Percentiles rank a stretch among this genome's conserved stretches.
phyloP scores from a whole-genome alignment of 2,888 invertebrate genomes.

The Eilema griseolum region DNA sequence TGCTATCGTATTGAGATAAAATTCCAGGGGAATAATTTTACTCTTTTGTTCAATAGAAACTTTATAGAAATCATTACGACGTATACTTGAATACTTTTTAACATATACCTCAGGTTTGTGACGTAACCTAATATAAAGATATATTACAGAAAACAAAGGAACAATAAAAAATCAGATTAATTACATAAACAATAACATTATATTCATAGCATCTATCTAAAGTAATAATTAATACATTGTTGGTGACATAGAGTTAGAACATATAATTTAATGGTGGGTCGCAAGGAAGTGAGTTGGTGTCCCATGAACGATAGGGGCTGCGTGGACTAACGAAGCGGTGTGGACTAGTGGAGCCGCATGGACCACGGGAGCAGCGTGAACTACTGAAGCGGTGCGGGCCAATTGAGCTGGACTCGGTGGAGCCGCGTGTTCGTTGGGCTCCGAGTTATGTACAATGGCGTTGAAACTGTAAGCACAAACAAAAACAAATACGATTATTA shows the following conservation, averaged over 20 bases:
- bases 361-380: slow-evolving; percentile 52
- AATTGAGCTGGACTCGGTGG: slow-evolving; percentile 57
- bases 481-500: slow-evolving; percentile 13
- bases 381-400: slow-evolving; percentile 54
- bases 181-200: slow-evolving; percentile 62
- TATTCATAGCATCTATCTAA: slow-evolving; percentile 54
- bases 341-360: slow-evolving; percentile 51
- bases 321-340: slow-evolving; percentile 40
- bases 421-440: slow-evolving; percentile 68
- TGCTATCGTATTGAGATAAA: not conserved
- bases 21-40: not conserved
- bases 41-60: too few relatives aligned
- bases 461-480: slow-evolving; percentile 72
- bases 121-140: too few relatives aligned
- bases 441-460: slow-evolving; percentile 80
- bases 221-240: slow-evolving; percentile 55
- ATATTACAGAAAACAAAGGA: not conserved
- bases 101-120: not conserved
- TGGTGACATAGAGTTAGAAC: slow-evolving; percentile 17
- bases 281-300: slow-evolving; percentile 61
- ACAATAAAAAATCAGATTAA: slow-evolving; percentile 7
- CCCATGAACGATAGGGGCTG: slow-evolving; percentile 48
- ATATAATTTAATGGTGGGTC: slow-evolving; percentile 67
- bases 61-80: too few relatives aligned
- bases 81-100: too few relatives aligned